A percentile compares a stretch with the other conserved stretches of the same genome.
Conservation (phyloP, 2,797 vertebrate genomes). For the Lepilemur ruficaudatus region DNA sequence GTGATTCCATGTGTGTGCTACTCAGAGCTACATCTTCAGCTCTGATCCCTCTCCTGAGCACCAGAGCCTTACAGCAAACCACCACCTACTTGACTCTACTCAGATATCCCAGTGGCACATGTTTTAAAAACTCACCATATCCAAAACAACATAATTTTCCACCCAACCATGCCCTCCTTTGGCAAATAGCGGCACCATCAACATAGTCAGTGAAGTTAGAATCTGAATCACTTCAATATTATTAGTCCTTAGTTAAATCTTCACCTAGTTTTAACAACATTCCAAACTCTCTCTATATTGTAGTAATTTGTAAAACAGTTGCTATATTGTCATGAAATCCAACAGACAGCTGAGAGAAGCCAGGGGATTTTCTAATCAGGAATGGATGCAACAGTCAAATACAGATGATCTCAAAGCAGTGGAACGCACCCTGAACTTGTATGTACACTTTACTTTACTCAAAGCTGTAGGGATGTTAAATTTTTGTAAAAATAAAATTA, state of each 20-base stretch:
- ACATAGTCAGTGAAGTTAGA: background rate
- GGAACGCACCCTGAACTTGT: background rate
- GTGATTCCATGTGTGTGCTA: background rate
- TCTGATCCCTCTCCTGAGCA: background rate
- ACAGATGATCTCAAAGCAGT: rapidly evolving
- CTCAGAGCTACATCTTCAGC: background rate
- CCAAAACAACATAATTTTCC: background rate
- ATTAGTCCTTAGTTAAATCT: background rate
- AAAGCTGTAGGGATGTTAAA: background rate
- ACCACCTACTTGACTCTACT: background rate
- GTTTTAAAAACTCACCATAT: background rate
- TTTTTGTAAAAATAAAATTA: background rate
- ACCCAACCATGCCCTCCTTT: background rate
- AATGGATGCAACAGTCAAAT: background rate
- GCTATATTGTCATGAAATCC: background rate
- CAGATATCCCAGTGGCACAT: background rate
- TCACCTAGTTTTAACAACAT: background rate
- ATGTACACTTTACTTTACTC: background rate
- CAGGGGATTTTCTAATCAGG: background rate
- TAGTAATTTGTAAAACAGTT: background rate
- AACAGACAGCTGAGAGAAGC: background rate
- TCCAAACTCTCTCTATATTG: background rate
- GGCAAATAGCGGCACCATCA: background rate
- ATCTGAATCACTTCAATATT: background rate
- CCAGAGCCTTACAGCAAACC: background rate